Evolutionary conservation across 64 coral and sea anemone species (phyloP).

Genomic region (Dendronephthya gigantea): DNA sequence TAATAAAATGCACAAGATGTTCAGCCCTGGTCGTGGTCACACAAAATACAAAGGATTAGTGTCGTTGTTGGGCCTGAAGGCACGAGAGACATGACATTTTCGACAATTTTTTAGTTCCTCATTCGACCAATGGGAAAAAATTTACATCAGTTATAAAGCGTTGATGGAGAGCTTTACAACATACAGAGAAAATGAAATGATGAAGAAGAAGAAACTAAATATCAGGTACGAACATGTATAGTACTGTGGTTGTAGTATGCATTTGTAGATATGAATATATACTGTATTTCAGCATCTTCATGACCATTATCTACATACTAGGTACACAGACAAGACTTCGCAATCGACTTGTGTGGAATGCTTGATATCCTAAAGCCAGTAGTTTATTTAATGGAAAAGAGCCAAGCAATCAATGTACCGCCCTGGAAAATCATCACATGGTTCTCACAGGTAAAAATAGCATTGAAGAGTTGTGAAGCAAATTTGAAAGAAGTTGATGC

Average conservation of each 20-base stretch:
- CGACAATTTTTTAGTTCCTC: conserved; percentile 8
- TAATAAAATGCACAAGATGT: background rate
- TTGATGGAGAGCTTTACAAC: background rate
- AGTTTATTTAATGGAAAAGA: background rate
- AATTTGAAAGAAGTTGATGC: background rate
- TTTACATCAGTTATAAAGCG: background rate
- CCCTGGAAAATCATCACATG: background rate
- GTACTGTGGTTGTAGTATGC: no score
- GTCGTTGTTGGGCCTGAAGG: background rate
- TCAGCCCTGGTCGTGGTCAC: background rate
- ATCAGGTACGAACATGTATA: background rate
- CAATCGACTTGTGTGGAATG: background rate
- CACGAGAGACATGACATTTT: background rate
- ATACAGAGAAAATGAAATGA: background rate
- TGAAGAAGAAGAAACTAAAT: background rate
- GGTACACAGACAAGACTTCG: conserved; percentile 6
- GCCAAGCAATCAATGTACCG: background rate
- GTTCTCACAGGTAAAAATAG: background rate
- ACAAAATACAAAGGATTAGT: background rate
- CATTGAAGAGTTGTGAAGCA: background rate
- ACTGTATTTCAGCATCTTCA: background rate
- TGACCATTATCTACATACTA: background rate
- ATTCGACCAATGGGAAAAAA: background rate
- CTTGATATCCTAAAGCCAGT: conserved; percentile 4
- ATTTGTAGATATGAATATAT: background rate